These are phyloP conservation scores for Aix galericulata DNA, from an alignment of 2,113 vertebrate species.

Conservation along the genomic window DNA sequence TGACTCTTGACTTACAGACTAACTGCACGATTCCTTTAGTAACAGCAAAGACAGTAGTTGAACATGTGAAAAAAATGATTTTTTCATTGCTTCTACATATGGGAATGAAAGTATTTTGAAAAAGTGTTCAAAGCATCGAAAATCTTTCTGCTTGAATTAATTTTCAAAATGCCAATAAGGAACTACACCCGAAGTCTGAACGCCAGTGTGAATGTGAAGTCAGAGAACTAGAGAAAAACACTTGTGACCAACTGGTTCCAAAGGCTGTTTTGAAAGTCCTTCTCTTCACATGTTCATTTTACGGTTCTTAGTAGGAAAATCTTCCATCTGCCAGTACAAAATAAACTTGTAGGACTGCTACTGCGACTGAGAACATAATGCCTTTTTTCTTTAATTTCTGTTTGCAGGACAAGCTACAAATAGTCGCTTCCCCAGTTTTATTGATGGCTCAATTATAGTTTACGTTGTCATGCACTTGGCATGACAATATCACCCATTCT, in stretches of 20 bases:
- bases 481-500: conserved; percentile 31
- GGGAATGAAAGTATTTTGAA: background rate
- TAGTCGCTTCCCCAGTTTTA: conserved; percentile 3
- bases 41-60: background rate
- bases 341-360: background rate
- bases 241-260: background rate
- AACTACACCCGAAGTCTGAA: background rate
- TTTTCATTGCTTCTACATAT: background rate
- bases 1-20: background rate
- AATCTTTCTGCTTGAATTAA: background rate
- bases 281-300: background rate
- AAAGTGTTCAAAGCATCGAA: background rate
- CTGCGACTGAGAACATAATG: background rate
- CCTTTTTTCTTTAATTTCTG: background rate
- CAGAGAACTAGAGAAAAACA: background rate
- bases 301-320: background rate
- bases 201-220: background rate
- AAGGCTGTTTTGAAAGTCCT: background rate
- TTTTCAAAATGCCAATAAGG: background rate
- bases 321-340: background rate
- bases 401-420: conserved; percentile 20
- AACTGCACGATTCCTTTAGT: background rate
- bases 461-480: background rate
- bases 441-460: conserved; percentile 27
- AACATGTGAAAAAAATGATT: background rate